These are phyloP conservation scores for Adrianichthys oophorus DNA, from an alignment of 2,797 vertebrate species.

Conservation along the genomic window DNA sequence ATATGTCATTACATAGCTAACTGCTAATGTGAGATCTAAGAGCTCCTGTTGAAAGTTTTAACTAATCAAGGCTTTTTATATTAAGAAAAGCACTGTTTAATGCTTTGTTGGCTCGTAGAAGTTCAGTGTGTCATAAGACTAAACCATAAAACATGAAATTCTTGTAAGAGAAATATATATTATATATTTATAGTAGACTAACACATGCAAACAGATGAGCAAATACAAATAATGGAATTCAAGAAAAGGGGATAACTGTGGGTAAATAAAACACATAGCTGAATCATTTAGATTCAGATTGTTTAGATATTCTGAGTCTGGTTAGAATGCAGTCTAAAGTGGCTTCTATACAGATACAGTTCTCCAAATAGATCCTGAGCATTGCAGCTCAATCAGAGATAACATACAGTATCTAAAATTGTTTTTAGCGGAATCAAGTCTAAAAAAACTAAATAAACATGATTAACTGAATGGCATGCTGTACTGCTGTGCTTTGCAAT, in stretches of 20 bases:
- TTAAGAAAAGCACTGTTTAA: conserved; percentile 7
- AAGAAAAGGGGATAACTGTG: conserved; percentile 20
- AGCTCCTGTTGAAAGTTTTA: conserved; percentile 43
- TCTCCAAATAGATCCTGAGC: conserved; percentile 48
- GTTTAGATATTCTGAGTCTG: conserved; percentile 53
- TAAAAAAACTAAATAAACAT: too few relatives aligned
- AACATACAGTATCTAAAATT: conserved; percentile 25
- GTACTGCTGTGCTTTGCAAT: too few relatives aligned
- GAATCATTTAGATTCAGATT: too few relatives aligned
- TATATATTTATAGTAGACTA: neutral
- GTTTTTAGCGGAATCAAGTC: too few relatives aligned
- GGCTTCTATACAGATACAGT: conserved; percentile 52
- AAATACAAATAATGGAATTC: conserved; percentile 20
- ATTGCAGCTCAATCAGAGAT: conserved; percentile 43
- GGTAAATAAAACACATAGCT: conserved; percentile 48
- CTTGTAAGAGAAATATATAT: too few relatives aligned
- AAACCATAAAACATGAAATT: too few relatives aligned
- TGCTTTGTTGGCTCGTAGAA: too few relatives aligned
- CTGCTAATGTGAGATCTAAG: conserved; percentile 53
- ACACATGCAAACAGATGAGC: conserved; percentile 12
- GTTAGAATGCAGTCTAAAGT: conserved; percentile 56
- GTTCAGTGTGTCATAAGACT: too few relatives aligned
- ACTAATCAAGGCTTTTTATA: conserved; percentile 27
- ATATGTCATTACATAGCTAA: conserved; percentile 62
- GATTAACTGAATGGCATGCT: too few relatives aligned